Base-by-base conservation (phyloP, 64 coral and sea anemone genomes). In the Hydrozoanthus tunicans region DNA sequence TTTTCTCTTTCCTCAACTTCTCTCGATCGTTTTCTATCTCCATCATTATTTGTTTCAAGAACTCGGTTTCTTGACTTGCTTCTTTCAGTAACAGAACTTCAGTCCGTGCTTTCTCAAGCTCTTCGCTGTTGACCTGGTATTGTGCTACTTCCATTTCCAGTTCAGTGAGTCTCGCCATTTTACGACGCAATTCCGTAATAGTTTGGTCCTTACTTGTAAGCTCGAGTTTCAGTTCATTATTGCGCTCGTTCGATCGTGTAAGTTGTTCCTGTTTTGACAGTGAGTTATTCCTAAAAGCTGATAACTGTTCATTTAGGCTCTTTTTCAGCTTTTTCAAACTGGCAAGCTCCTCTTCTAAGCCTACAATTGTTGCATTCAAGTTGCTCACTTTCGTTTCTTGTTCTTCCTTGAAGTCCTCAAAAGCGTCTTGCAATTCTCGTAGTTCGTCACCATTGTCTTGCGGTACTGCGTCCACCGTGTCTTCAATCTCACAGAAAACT, bases 21-120 rank as follows among this genome's bases (percentile, higher is more conserved):
- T 86, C 83, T 74, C 84, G 58, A 54, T 88, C 84, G 6, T 88
- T 60, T 88, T 88, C 84, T 72, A 88, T 73, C 56, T 88, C 66
- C 11, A n/a, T 56, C 69, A 88, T 88, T 58, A 88, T 88, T 71
- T 73, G 8, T 59, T 55, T 88, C 23, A 72, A 10, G 25, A 88
- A 88, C 84, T 88, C 68, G 32, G 58, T 74, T 4, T 88, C 84
- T 72, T 56, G 84, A 43, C 10, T 14, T 58, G 6, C 69, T 14
- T 88, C 84, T 59, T 59, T 15, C 32, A 88, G 84, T 32, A 11
- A 32, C 25, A 60, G 23, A 73, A 88, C 74, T 53, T 88, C 84
- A 24, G 67, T 69, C 6, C 56, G 53, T 24, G 84, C 56, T 88
- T 58, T 8, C 15, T 27, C 56, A 14, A 88, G 23, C 51, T 88